Conservation (phyloP, 2,113 vertebrate species). For the Rhinoderma darwinii region DNA sequence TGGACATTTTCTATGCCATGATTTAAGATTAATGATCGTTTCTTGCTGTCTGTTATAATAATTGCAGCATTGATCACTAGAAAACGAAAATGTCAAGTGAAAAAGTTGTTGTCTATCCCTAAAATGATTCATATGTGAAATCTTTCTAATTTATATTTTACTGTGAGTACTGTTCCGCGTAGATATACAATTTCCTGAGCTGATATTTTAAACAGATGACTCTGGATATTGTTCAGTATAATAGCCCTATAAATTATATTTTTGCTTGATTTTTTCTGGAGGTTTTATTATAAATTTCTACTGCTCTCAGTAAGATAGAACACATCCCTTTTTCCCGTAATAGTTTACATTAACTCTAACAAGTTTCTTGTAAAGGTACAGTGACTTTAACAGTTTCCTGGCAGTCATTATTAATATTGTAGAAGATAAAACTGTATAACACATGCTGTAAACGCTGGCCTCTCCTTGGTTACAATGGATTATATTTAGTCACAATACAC, state of each 20-base stretch:
- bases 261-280: slow-evolving; percentile 41
- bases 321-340: background rate
- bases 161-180: slow-evolving; percentile 15
- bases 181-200: slow-evolving; percentile 46
- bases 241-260: slow-evolving; percentile 48
- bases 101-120: slow-evolving; percentile 14
- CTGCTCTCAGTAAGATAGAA: slow-evolving; percentile 24
- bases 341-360: slow-evolving; percentile 23
- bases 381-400: background rate
- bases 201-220: slow-evolving; percentile 55
- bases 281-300: slow-evolving; percentile 36
- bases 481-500: background rate
- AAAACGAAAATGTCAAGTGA: slow-evolving; percentile 9
- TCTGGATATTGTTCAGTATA: slow-evolving; percentile 51
- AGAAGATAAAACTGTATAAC: background rate
- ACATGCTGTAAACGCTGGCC: background rate
- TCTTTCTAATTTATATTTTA: slow-evolving; percentile 55
- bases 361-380: slow-evolving; percentile 5
- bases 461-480: background rate
- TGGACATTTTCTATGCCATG: background rate
- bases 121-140: slow-evolving; percentile 53
- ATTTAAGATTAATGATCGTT: background rate
- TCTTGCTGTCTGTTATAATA: slow-evolving; percentile 28
- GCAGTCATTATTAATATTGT: background rate
- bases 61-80: slow-evolving; percentile 43